Percentiles rank a stretch among this genome's conserved stretches.
Conservation (phyloP, 1,140 invertebrate genomes). For the Choristoneura fumiferana region DNA sequence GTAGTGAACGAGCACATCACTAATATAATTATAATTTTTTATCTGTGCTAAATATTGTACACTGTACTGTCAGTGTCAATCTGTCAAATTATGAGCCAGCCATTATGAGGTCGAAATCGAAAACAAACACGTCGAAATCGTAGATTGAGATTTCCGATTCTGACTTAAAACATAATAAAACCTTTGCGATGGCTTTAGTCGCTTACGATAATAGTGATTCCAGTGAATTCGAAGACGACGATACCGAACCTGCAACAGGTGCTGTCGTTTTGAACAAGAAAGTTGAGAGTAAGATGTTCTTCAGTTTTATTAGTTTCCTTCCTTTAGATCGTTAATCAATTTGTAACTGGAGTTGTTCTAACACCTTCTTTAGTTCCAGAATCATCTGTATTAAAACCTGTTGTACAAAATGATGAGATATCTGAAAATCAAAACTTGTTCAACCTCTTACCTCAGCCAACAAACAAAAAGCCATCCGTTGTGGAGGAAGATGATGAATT, state of each 20-base stretch:
- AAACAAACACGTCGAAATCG: constrained; percentile 10
- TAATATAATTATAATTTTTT: too few relatives aligned
- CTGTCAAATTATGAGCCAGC: too few relatives aligned
- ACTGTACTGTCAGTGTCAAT: too few relatives aligned
- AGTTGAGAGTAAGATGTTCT: constrained; percentile 22
- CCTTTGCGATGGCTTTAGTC: constrained; percentile 63
- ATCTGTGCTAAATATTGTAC: too few relatives aligned
- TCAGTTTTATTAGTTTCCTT: not conserved
- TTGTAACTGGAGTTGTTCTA: too few relatives aligned
- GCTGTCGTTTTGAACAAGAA: constrained; percentile 23
- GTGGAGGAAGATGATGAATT: constrained; percentile 80
- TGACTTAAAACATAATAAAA: too few relatives aligned
- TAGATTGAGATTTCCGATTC: too few relatives aligned
- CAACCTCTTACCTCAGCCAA: constrained; percentile 54
- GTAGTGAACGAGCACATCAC: too few relatives aligned
- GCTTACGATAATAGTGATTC: constrained; percentile 72
- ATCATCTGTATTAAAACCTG: constrained; percentile 18
- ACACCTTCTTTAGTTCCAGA: constrained; percentile 1
- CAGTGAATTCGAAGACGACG: constrained; percentile 67
- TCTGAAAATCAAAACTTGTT: constrained; percentile 45
- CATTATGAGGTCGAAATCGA: too few relatives aligned
- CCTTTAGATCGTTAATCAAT: too few relatives aligned
- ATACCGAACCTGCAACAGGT: constrained; percentile 25
- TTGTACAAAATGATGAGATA: constrained; percentile 16
- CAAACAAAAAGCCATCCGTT: constrained; percentile 42